Base-by-base conservation (phyloP, 2,888 invertebrate species). In the Spodoptera exigua region DNA sequence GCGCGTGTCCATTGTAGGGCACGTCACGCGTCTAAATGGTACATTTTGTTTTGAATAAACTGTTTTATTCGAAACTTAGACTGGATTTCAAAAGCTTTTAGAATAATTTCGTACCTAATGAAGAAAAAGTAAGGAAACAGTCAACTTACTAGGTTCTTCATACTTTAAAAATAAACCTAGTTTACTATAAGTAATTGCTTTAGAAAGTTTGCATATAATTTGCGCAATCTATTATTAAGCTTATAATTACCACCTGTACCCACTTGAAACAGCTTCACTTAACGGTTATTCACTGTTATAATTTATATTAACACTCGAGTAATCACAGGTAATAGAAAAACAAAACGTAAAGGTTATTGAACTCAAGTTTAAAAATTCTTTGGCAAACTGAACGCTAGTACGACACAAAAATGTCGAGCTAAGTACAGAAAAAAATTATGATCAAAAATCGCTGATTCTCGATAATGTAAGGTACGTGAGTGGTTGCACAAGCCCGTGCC, bases 1-100 rank as follows among this genome's bases (percentile, higher is more conserved):
- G 82, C 79, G 79, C 81, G 86, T 86, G 85, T 78, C 78, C 85
- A 75, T 80, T 85, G 81, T 80, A 74, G 57, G 39, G 48, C 62
- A 73, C 57, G 72, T 60, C 69, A 74, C 73, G 78, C 76, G 75
- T 65, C 66, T 27, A 80, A 74, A 72, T 53, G 61, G 59, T 5
- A 9, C 55, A 46, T 41, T 49, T 57, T 74, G 65, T 60, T 46
- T 61, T 55, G 43, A 60, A 66, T 62, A 13, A 48, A 10, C 11
- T 40, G 13, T 48, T 34, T 35, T 34, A 47, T 66, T 52, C 44
- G 21, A 57, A 51, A n/a, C n/a, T n/a, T n/a, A n/a, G n/a, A n/a
- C n/a, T n/a, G n/a, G n/a, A n/a, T n/a, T n/a, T n/a, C n/a, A n/a
- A n/a, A n/a, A n/a, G n/a, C n/a, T n/a, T n/a, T n/a, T n/a, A 46